A percentile compares a stretch with the other conserved stretches of the same genome.
Evolutionary conservation across 2,888 invertebrate species (phyloP).

Genomic region (Callinectes sapidus): DNA sequence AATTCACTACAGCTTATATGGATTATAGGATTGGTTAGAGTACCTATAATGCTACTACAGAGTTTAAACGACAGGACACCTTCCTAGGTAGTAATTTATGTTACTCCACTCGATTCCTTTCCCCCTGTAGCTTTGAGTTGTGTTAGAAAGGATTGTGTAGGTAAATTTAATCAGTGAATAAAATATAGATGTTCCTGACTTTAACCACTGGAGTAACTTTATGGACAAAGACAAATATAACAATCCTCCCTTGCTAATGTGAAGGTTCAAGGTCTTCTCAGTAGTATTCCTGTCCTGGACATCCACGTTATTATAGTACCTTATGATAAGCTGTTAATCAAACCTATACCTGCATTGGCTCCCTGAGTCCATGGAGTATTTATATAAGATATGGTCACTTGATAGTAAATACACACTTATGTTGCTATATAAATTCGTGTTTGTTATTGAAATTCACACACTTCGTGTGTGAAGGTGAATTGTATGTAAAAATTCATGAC

Average conservation of each 20-base stretch:
- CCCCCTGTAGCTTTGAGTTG: background rate
- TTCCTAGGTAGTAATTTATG: background rate
- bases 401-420: background rate
- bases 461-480: no score
- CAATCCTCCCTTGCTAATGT: background rate
- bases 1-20: background rate
- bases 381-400: background rate
- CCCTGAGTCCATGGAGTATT: constrained; percentile 56
- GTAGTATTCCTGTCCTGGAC: background rate
- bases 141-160: background rate
- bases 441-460: background rate
- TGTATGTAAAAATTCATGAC: no score
- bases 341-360: constrained; percentile 60
- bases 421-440: background rate
- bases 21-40: constrained; percentile 27
- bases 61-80: background rate
- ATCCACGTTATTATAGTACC: constrained; percentile 36
- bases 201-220: background rate
- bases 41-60: background rate
- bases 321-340: constrained; percentile 59
- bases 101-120: background rate
- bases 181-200: background rate
- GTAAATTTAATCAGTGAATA: background rate
- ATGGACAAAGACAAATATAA: background rate
- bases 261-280: background rate